A percentile compares a stretch with the other conserved stretches of the same genome.
Evolutionary conservation across 1,140 invertebrate genomes (phyloP).

Genomic region (Temnothorax nylanderi): DNA sequence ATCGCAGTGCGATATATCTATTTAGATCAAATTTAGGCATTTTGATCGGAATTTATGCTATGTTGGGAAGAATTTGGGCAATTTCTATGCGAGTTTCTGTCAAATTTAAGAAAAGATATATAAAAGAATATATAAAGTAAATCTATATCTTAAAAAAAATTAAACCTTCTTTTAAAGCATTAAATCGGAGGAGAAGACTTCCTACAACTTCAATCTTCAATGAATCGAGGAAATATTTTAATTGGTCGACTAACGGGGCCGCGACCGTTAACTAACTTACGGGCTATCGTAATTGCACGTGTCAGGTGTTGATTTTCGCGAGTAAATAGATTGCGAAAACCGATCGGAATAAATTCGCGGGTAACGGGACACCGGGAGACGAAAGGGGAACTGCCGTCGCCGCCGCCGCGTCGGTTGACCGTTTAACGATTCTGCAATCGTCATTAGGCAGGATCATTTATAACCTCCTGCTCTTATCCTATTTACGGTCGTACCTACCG

Average conservation of each 20-base stretch:
- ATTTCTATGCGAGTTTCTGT: background rate
- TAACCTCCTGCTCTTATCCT: slow-evolving; percentile 73
- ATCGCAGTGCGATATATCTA: background rate
- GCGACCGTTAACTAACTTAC: slow-evolving; percentile 16
- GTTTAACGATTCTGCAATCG: slow-evolving; percentile 78
- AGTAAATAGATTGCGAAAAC: slow-evolving; percentile 46
- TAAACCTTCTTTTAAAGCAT: too few relatives aligned
- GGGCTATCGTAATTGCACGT: slow-evolving; percentile 29
- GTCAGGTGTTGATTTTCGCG: slow-evolving; percentile 50
- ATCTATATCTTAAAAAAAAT: background rate
- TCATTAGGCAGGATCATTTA: slow-evolving; percentile 78
- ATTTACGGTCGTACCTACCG: slow-evolving; percentile 68
- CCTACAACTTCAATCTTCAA: background rate
- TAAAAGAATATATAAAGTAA: background rate
- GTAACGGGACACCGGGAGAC: slow-evolving; percentile 56
- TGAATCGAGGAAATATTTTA: background rate
- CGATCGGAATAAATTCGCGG: slow-evolving; percentile 57
- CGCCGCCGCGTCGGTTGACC: slow-evolving; percentile 74
- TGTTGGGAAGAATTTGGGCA: background rate
- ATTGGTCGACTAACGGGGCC: background rate
- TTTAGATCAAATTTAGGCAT: too few relatives aligned
- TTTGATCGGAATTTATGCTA: background rate
- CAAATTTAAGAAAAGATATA: background rate
- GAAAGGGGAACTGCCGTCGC: background rate
- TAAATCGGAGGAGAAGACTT: background rate